Percentiles rank a stretch among this genome's conserved stretches.
Evolutionary conservation across 2,113 vertebrate genomes (phyloP).

Genomic region (Gymnogyps californianus): DNA sequence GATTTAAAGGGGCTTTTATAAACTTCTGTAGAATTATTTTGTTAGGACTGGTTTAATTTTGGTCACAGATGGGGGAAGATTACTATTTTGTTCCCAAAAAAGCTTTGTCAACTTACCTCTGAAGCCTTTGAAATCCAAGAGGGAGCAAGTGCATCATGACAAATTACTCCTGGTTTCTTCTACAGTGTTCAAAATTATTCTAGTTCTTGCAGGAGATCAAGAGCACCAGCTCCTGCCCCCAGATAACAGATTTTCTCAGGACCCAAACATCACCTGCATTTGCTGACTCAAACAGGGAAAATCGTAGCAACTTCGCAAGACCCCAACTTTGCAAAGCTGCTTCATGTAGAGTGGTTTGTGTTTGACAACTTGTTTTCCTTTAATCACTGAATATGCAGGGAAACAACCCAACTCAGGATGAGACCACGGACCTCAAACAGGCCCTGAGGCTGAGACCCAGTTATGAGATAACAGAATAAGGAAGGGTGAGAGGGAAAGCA

Average conservation of each 20-base stretch:
- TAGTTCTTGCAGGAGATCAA: background rate
- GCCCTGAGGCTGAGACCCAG: background rate
- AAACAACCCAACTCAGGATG: background rate
- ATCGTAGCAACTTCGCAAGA: accelerated
- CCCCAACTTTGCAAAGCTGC: background rate
- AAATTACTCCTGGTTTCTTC: background rate
- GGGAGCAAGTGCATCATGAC: background rate
- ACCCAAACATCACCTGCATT: accelerated
- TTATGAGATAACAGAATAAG: background rate
- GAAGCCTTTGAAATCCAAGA: background rate
- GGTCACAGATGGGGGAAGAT: too few species aligned
- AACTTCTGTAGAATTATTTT: background rate
- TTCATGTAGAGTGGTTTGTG: background rate
- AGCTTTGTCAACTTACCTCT: background rate
- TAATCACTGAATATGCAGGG: background rate
- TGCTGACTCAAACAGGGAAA: background rate
- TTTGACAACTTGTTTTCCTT: background rate
- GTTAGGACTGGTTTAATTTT: background rate
- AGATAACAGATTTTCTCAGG: background rate
- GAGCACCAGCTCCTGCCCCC: background rate
- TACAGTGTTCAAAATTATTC: background rate
- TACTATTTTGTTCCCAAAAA: background rate
- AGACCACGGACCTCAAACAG: background rate
- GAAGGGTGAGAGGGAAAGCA: background rate
- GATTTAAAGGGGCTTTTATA: background rate